Evolutionary conservation across 1,140 invertebrate genomes (phyloP), one percentile per base, ranked within the genome.

Genomic region (Eubasilissa regina): DNA sequence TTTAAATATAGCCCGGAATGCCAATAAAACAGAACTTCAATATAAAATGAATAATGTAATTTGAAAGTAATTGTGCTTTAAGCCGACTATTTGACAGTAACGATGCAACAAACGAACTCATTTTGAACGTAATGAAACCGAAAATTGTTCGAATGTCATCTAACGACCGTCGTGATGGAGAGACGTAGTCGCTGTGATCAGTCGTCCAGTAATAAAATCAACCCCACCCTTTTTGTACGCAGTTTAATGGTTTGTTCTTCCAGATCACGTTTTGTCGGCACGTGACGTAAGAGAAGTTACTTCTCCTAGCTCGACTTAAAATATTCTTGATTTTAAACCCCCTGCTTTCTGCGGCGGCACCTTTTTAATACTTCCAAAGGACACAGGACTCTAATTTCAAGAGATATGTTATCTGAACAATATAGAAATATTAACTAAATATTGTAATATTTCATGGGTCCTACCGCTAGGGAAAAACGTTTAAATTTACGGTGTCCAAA

Each of bases 181-280:
- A 48, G n/a, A 6, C n/a, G 13, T 44, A n/a, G 25, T 21, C 43
- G 35, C 43, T 13, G 66, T 47, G 66, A 47, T 70, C 66, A 48
- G 43, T 48, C 66, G 66, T 15, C 43, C 66, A 21, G 43, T 44
- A 70, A 45, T n/a, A 48, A 19, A 70, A 45, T n/a, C 15, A 19
- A 15, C 45, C 15, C 66, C 66, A 9, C 66, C 21, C 7, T 25
- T n/a, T 35, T 44, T 35, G 47, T 70, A 70, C 25, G 45, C 66
- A 70, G 66, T 70, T 70, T 70, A 70, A 70, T 70, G 66, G 66
- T 70, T 70, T 70, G 47, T 70, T 70, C 66, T 70, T 70, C 66
- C 66, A 45, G 66, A 45, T 44, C 66, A 70, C 66, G 66, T 70
- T 17, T 70, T 70, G 45, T 48, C 45, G 43, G 66, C 13, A 70